Conservation (phyloP, 1,140 invertebrate genomes). For the Polypedilum vanderplanki region DNA sequence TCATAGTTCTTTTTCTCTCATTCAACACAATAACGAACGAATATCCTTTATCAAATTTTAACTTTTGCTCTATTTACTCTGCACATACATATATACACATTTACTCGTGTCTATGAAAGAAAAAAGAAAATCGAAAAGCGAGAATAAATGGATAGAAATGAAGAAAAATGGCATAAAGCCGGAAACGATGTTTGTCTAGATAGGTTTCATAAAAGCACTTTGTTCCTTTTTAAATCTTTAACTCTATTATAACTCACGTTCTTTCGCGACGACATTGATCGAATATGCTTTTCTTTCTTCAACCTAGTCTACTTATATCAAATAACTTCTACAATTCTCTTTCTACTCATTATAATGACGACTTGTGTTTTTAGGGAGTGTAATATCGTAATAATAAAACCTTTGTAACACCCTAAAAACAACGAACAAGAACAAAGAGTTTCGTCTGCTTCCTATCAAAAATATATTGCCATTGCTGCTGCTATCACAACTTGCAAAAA, state of each 20-base stretch:
- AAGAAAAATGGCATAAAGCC: background rate
- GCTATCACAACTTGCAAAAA: background rate
- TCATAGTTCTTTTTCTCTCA: background rate
- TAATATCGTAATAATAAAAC: background rate
- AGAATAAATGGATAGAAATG: background rate
- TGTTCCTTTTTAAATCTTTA: background rate
- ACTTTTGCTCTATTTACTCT: background rate
- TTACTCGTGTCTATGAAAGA: background rate
- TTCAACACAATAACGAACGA: background rate
- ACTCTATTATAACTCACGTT: background rate
- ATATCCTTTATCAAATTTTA: slow-evolving; percentile 7
- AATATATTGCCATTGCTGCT: background rate
- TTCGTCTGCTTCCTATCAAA: background rate
- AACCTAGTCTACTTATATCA: background rate
- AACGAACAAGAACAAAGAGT: background rate
- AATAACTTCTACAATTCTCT: background rate
- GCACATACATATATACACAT: background rate
- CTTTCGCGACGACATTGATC: background rate
- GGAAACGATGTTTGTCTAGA: background rate
- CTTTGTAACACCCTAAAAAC: background rate
- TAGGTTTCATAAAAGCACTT: slow-evolving; percentile 4
- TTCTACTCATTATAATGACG: background rate
- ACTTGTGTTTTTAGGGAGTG: background rate
- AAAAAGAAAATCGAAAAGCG: background rate
- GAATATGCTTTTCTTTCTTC: background rate